phyloP scores from a whole-genome alignment of 2,113 vertebrate genomes.

The Chaetodon trifascialis region DNA sequence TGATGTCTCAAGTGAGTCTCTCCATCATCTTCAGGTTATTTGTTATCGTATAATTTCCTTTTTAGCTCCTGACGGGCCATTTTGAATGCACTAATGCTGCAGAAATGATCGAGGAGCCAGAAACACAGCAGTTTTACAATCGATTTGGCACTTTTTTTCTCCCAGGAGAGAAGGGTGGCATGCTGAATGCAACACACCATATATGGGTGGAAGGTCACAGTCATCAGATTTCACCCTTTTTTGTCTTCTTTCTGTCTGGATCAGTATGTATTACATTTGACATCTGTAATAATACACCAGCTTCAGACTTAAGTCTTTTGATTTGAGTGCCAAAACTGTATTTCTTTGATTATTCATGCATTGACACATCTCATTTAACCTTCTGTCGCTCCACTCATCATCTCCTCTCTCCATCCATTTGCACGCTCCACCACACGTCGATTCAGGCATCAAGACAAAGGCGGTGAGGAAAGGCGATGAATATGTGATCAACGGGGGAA shows the following conservation, averaged over 20 bases:
- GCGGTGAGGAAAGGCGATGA: slow-evolving; percentile 86
- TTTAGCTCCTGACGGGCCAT: not conserved
- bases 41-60: slow-evolving; percentile 10
- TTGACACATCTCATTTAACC: slow-evolving; percentile 5
- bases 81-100: not conserved
- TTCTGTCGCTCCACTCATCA: not conserved
- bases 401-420: not conserved
- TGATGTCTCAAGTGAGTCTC: slow-evolving; percentile 89
- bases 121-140: slow-evolving; percentile 1
- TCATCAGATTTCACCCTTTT: not conserved
- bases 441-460: slow-evolving; percentile 86
- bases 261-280: not conserved
- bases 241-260: not conserved
- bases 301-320: not conserved
- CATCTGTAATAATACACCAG: not conserved
- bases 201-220: not conserved
- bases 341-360: slow-evolving; percentile 17
- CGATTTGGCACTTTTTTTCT: not conserved
- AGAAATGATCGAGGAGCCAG: slow-evolving; percentile 7
- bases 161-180: not conserved
- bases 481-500: slow-evolving; percentile 87
- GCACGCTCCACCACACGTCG: not conserved
- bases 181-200: not conserved
- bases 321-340: not conserved
- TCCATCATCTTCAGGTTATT: not conserved